Conservation (phyloP, 2,888 invertebrate species). For the Drosophila neutralis region DNA sequence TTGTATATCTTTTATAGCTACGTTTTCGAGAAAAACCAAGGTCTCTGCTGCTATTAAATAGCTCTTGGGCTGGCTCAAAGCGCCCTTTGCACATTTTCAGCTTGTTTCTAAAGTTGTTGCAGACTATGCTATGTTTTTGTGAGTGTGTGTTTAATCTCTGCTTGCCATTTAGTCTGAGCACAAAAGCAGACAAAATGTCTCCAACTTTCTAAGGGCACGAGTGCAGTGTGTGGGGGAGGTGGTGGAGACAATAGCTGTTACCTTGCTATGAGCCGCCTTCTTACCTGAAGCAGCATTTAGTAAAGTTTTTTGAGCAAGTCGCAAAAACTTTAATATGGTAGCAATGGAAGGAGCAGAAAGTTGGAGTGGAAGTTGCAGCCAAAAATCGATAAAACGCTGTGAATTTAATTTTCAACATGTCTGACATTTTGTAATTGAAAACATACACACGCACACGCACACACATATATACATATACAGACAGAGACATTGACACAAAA, state of each 20-base stretch:
- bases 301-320: conserved; percentile 53
- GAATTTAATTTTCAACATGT: conserved; percentile 79
- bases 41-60: conserved; percentile 35
- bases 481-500: conserved; percentile 66
- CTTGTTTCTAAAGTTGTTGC: conserved; percentile 70
- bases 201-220: conserved; percentile 45
- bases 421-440: conserved; percentile 81
- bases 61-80: conserved; percentile 31
- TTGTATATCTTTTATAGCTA: neutral
- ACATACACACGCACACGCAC: conserved; percentile 24
- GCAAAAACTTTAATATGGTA: conserved; percentile 54
- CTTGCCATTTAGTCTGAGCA: conserved; percentile 65
- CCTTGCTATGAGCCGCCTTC: conserved; percentile 61
- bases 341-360: neutral
- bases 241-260: conserved; percentile 19
- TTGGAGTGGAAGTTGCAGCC: conserved; percentile 3
- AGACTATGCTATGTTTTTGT: conserved; percentile 3
- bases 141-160: conserved; percentile 60
- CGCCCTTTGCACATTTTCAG: conserved; percentile 55
- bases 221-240: neutral
- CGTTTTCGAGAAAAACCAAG: conserved; percentile 4
- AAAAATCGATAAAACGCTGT: conserved; percentile 59
- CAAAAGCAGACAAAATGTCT: conserved; percentile 57
- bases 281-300: conserved; percentile 64
- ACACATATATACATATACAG: neutral